Conservation (phyloP, 37 sponge, comb jelly and placozoan genomes). For the Diacarnus erythraeanus region DNA sequence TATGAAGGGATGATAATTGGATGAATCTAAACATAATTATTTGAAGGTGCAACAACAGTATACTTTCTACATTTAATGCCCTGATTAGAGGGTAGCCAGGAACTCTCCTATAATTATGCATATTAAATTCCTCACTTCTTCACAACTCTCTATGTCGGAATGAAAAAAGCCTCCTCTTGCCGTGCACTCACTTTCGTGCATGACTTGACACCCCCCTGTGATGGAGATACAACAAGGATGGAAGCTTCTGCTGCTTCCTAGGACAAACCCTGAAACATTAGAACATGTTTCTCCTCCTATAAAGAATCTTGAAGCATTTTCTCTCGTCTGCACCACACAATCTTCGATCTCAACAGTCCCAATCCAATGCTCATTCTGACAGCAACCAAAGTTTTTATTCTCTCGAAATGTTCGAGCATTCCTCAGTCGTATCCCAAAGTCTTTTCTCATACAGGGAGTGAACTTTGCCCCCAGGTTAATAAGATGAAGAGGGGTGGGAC, state of each 20-base stretch:
- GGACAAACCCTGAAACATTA: not conserved
- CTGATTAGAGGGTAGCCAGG: too few relatives aligned
- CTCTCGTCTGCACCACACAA: conserved; percentile 5
- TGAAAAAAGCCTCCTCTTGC: conserved; percentile 71
- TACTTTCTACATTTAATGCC: too few relatives aligned
- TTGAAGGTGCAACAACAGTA: too few relatives aligned
- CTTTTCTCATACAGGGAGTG: conserved; percentile 94
- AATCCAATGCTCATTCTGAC: conserved; percentile 38
- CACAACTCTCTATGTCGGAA: conserved; percentile 49
- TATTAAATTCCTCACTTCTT: conserved; percentile 40
- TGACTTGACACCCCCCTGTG: conserved; percentile 77
- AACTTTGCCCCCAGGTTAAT: conserved; percentile 88
- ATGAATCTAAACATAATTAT: too few relatives aligned
- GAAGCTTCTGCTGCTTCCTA: conserved; percentile 24
- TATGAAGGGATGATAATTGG: too few relatives aligned
- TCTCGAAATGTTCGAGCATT: conserved; percentile 1
- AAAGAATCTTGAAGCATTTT: not conserved
- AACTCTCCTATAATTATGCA: too few relatives aligned
- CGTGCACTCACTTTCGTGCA: conserved; percentile 60
- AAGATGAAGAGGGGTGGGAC: conserved; percentile 61
- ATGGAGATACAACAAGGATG: conserved; percentile 89
- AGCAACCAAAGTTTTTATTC: conserved; percentile 54
- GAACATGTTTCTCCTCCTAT: not conserved
- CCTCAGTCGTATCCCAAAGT: conserved; percentile 62
- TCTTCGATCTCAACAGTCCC: conserved; percentile 18